These are phyloP conservation scores for Cisticola juncidis DNA, from an alignment of 2,113 vertebrate species.

Conservation along the genomic window DNA sequence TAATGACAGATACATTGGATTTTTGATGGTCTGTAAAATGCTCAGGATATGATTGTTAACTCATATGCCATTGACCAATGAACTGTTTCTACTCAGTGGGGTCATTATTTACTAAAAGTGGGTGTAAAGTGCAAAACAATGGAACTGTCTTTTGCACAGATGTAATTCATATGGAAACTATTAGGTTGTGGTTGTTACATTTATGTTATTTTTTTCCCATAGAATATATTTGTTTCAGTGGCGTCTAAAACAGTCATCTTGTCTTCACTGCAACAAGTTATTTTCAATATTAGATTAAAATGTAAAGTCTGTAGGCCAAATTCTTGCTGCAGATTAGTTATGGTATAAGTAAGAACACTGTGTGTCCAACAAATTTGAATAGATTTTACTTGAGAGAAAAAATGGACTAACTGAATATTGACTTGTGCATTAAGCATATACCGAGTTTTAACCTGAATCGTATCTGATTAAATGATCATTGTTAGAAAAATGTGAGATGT, in stretches of 20 bases:
- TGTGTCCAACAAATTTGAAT: background rate
- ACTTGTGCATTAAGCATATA: background rate
- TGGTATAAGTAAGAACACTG: background rate
- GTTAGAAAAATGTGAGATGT: background rate
- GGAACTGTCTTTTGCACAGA: background rate
- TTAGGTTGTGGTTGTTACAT: background rate
- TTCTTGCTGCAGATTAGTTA: background rate
- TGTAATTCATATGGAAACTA: background rate
- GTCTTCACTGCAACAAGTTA: background rate
- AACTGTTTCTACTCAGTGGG: background rate
- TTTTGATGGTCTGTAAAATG: background rate
- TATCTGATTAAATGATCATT: background rate
- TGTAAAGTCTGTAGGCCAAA: background rate
- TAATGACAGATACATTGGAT: background rate
- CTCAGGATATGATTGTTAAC: background rate
- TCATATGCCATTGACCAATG: background rate
- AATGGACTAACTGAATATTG: background rate
- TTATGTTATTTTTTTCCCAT: background rate
- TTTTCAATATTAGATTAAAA: conserved; percentile 8
- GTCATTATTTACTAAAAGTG: background rate
- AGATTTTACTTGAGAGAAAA: background rate
- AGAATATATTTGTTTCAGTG: background rate
- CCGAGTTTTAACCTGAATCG: background rate
- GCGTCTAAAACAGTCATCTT: background rate
- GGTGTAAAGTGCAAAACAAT: background rate